Evolutionary conservation across 2,888 invertebrate genomes (phyloP), one percentile per base, ranked within the genome.

Genomic region (Archips crataeganus): DNA sequence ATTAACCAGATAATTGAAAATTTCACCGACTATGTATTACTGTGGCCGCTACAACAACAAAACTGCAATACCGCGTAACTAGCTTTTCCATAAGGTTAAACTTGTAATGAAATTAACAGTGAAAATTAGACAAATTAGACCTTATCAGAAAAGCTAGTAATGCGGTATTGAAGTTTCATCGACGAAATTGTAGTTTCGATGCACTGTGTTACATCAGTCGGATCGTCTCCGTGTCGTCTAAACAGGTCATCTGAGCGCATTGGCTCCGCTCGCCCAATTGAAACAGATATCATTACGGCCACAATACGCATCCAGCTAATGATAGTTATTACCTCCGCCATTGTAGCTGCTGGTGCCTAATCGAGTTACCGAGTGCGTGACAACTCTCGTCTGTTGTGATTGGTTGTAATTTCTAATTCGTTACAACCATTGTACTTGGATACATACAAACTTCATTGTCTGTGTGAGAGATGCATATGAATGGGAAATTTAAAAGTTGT

Each of bases 201-300:
- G 2, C 2, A 15, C 9, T 15, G 10, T 23, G 59, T 34, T 34
- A 34, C 59, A 34, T 34, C 39, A 39, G 32, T 60, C 60, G 39
- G 9, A 39, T 60, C 36, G 60, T 60, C 42, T 13, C 42, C 73
- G 73, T 68, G 23, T 39, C 51, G n/a, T 73, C 15, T 66, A 73
- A 60, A 63, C 32, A 34, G 47, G 67, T 34, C 49, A 47, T 32
- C 23, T 67, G 54, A 57, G 71, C 76, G 70, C 72, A 74, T 77
- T 73, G 73, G 79, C 76, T 77, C 77, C 76, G 75, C 72, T 75
- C 75, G 71, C 82, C 57, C 85, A 84, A 86, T 86, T 85, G 85
- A 82, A 87, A 86, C 80, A 83, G 85, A 87, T 86, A 87, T 75
- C 79, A 80, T 79, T 81, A 84, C 84, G 15, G n/a, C 57, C 81